Percentiles rank a stretch among this genome's conserved stretches.
These are phyloP conservation scores for Zootermopsis nevadensis DNA, from an alignment of 2,888 invertebrate species.

Conservation along the genomic window DNA sequence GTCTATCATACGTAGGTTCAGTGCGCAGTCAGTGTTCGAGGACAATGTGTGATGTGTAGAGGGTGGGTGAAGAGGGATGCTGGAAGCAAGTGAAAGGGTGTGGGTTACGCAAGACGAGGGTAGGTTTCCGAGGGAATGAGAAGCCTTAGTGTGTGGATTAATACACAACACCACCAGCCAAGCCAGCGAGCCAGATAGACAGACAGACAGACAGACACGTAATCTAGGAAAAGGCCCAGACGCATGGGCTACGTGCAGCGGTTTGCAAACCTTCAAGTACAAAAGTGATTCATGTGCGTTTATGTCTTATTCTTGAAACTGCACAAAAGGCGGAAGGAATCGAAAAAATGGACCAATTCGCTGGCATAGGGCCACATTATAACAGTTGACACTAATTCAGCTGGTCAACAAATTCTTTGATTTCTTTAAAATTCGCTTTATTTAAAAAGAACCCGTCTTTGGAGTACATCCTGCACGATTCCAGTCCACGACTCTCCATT, in stretches of 20 bases:
- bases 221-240: constrained; percentile 43
- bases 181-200: background rate
- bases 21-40: too few relatives aligned
- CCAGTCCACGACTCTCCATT: too few relatives aligned
- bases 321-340: background rate
- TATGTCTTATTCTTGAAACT: background rate
- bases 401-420: too few relatives aligned
- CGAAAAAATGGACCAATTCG: too few relatives aligned
- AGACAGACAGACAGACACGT: constrained; percentile 37
- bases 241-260: background rate
- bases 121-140: constrained; percentile 40
- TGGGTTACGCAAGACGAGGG: constrained; percentile 22
- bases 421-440: too few relatives aligned
- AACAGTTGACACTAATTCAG: too few relatives aligned
- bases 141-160: constrained; percentile 46
- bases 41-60: constrained; percentile 14
- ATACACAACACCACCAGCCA: constrained; percentile 43
- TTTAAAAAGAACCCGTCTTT: too few relatives aligned
- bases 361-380: too few relatives aligned
- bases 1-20: background rate
- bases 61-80: constrained; percentile 9
- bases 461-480: too few relatives aligned
- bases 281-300: constrained; percentile 18
- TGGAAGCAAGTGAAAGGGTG: background rate
- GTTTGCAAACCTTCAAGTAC: constrained; percentile 15